Base-by-base conservation (phyloP, 2,113 vertebrate species). In the Monarcha castaneiventris region DNA sequence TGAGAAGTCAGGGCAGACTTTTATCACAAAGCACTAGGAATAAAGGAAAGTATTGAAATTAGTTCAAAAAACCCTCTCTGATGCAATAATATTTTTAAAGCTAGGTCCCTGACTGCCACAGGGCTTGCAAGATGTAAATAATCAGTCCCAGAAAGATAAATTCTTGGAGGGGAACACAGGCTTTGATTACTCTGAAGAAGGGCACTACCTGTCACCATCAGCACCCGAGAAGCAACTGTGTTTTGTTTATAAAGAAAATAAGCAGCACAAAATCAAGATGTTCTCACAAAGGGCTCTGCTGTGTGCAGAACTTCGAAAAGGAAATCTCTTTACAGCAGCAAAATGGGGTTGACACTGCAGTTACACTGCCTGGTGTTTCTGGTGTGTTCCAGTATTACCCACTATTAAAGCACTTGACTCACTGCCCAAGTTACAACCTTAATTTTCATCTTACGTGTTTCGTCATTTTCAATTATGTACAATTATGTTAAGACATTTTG, bases 331-430 rank as follows among this genome's bases (percentile, higher is more conserved):
- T 59, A 52, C n/a, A 73, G 44, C 22, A 79, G 32, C 49, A 61
- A 75, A 77, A 1, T 0, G 0, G 1, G 5, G 5, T 26, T 5
- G 0, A 51, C 39, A 17, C 46, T 74, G 35, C 23, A 46, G 26
- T 80, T 78, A 55, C 3, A 3, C 19, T 81, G 55, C 41, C 13
- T 56, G 46, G 16, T 3, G 7, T 32, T 76, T 11, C 64, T 87
- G 17, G 8, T 5, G 1, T 51, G 13, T 91, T 49, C 13, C 25
- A 33, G 0, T 61, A 48, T 37, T 56, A 35, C 4, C 30, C 39
- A 72, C 23, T 79, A 8, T 17, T 39, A 92, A 85, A 83, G 33
- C 33, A 72, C 17, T 52, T 72, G 7, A 55, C 8, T 85, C 15
- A 16, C 20, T 13, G 17, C 51, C 33, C 18, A 72, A 43, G 21